A percentile compares a stretch with the other conserved stretches of the same genome.
phyloP scores from a whole-genome alignment of 2,888 invertebrate genomes.

The Orthonevra nobilis region DNA sequence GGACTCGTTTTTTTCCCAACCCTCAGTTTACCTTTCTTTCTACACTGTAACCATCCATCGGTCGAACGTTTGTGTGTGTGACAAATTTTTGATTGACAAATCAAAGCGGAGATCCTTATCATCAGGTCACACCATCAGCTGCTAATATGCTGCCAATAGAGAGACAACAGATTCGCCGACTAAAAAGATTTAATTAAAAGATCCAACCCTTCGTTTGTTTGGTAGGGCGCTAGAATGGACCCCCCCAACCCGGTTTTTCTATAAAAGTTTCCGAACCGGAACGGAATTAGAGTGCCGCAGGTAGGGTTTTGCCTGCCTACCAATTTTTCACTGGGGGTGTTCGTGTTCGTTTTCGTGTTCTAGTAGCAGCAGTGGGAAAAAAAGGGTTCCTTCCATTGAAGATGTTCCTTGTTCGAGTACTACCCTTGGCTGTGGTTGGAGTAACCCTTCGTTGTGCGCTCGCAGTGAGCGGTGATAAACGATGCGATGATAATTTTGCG shows the following conservation, averaged over 20 bases:
- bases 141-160: slow-evolving; percentile 67
- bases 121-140: slow-evolving; percentile 47
- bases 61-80: slow-evolving; percentile 35
- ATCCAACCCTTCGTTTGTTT: slow-evolving; percentile 63
- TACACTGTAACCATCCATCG: slow-evolving; percentile 13
- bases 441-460: slow-evolving; percentile 33
- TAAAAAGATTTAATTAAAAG: slow-evolving; percentile 68
- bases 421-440: slow-evolving; percentile 36
- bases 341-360: not conserved
- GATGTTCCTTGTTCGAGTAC: slow-evolving; percentile 31
- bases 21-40: not conserved
- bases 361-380: slow-evolving; percentile 3
- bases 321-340: slow-evolving; percentile 28
- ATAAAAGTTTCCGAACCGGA: slow-evolving; percentile 64
- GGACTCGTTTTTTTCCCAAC: slow-evolving; percentile 22
- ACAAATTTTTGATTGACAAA: slow-evolving; percentile 71
- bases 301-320: slow-evolving; percentile 50
- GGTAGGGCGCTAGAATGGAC: not conserved
- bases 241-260: slow-evolving; percentile 52
- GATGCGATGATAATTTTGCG: slow-evolving; percentile 70
- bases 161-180: slow-evolving; percentile 59
- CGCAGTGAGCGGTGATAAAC: slow-evolving; percentile 64
- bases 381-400: slow-evolving; percentile 41
- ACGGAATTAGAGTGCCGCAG: slow-evolving; percentile 69
- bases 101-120: slow-evolving; percentile 69